Conservation (phyloP, 2,888 invertebrate genomes). For the Biston stratarius region DNA sequence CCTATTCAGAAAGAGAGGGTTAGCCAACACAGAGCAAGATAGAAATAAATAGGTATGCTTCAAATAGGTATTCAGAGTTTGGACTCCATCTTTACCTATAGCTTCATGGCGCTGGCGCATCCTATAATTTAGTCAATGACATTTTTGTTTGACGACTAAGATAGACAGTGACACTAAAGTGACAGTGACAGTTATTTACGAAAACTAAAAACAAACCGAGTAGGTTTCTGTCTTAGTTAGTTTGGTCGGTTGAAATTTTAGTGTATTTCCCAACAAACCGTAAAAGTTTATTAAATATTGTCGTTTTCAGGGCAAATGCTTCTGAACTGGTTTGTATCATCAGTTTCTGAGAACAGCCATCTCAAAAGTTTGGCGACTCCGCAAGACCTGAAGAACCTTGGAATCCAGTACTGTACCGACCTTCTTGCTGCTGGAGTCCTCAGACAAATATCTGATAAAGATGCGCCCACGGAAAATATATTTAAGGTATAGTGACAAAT, state of each 20-base stretch:
- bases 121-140: not conserved
- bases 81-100: too few relatives aligned
- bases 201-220: not conserved
- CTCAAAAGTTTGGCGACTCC: slow-evolving; percentile 87
- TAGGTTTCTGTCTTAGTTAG: not conserved
- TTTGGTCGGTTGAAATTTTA: slow-evolving; percentile 1
- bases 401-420: slow-evolving; percentile 94
- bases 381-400: slow-evolving; percentile 92
- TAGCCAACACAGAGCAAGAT: too few relatives aligned
- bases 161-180: not conserved
- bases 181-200: not conserved
- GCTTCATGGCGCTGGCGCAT: not conserved
- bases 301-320: slow-evolving; percentile 94
- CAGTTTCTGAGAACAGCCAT: slow-evolving; percentile 90
- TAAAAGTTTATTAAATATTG: slow-evolving; percentile 29
- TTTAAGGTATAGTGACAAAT: slow-evolving; percentile 87
- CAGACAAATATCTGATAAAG: slow-evolving; percentile 91
- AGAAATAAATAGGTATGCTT: too few relatives aligned
- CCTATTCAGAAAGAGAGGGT: too few relatives aligned
- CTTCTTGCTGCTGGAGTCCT: slow-evolving; percentile 95
- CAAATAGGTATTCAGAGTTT: too few relatives aligned
- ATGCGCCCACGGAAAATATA: slow-evolving; percentile 88
- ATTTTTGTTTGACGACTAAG: not conserved
- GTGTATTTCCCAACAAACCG: not conserved
- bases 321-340: slow-evolving; percentile 95